Evolutionary conservation across 2,888 invertebrate genomes (phyloP).

Genomic region (Pollenia angustigena): DNA sequence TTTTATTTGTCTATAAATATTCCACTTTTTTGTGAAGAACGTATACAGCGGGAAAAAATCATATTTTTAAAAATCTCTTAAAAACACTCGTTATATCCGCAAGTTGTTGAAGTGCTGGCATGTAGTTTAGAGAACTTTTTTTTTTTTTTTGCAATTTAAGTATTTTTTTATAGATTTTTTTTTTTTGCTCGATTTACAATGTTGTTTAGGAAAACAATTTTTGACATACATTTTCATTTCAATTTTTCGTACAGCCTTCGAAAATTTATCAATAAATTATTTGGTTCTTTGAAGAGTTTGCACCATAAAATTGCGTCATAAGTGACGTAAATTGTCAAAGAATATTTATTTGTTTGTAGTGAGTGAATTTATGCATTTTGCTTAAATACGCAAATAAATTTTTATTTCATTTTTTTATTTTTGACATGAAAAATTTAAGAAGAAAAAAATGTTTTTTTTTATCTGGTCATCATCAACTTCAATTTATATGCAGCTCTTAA

Average conservation of each 20-base stretch:
- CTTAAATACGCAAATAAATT: conserved; percentile 1
- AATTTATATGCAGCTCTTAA: conserved; percentile 45
- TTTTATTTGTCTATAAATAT: conserved; percentile 7
- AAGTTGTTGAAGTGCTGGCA: conserved; percentile 49
- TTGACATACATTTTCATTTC: conserved; percentile 26
- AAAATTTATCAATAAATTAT: conserved; percentile 33
- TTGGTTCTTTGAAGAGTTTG: conserved; percentile 9
- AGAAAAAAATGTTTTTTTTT: neutral
- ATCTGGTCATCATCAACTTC: conserved; percentile 2
- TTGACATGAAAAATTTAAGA: neutral
- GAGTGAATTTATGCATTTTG: neutral
- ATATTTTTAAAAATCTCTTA: conserved; percentile 34
- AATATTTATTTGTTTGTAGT: neutral
- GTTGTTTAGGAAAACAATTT: conserved; percentile 1
- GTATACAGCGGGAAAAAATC: neutral
- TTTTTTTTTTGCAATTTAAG: conserved; percentile 40
- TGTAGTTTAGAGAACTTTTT: conserved; percentile 28
- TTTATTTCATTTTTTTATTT: neutral
- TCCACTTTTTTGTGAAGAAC: neutral
- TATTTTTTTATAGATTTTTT: conserved; percentile 6
- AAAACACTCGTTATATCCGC: conserved; percentile 57
- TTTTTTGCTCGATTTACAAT: conserved; percentile 11
- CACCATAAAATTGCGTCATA: conserved; percentile 43
- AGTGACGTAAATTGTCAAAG: conserved; percentile 46
- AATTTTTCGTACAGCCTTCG: conserved; percentile 11